Evolutionary conservation across 2,888 invertebrate species (phyloP).

Genomic region (Bombyx huttoni): DNA sequence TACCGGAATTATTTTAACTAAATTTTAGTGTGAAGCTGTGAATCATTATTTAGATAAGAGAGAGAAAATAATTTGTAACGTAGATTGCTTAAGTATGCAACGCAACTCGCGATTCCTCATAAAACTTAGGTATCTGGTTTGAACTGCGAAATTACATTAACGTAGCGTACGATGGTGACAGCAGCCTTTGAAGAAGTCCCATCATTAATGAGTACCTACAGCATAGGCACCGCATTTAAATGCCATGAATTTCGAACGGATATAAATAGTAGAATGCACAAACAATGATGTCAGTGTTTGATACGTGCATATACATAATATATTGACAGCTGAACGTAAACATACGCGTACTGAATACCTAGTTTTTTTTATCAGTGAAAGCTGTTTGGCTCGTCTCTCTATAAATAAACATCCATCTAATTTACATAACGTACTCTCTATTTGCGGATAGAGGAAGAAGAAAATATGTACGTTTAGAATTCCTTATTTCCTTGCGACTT

Average conservation of each 20-base stretch:
- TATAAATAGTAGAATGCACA: slow-evolving; percentile 1
- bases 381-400: slow-evolving; percentile 52
- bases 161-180: too few species aligned
- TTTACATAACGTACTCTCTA: slow-evolving; percentile 24
- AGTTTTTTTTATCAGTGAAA: slow-evolving; percentile 44
- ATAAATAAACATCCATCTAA: slow-evolving; percentile 39
- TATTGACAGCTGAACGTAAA: slow-evolving; percentile 14
- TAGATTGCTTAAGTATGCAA: too few species aligned
- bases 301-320: slow-evolving; percentile 11
- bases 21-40: too few species aligned
- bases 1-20: too few species aligned
- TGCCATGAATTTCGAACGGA: slow-evolving; percentile 9
- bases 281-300: slow-evolving; percentile 3
- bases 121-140: too few species aligned
- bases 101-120: too few species aligned
- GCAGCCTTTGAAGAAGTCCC: too few species aligned
- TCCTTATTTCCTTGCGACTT: not conserved
- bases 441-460: slow-evolving; percentile 16
- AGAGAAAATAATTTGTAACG: too few species aligned
- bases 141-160: too few species aligned
- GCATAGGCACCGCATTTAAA: not conserved
- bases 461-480: not conserved
- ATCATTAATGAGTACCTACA: too few species aligned
- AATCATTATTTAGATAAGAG: too few species aligned
- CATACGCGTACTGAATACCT: slow-evolving; percentile 6